Evolutionary conservation across 2,797 vertebrate species (phyloP), one percentile per base, ranked within the genome.

Genomic region (Bovichtus variegatus): DNA sequence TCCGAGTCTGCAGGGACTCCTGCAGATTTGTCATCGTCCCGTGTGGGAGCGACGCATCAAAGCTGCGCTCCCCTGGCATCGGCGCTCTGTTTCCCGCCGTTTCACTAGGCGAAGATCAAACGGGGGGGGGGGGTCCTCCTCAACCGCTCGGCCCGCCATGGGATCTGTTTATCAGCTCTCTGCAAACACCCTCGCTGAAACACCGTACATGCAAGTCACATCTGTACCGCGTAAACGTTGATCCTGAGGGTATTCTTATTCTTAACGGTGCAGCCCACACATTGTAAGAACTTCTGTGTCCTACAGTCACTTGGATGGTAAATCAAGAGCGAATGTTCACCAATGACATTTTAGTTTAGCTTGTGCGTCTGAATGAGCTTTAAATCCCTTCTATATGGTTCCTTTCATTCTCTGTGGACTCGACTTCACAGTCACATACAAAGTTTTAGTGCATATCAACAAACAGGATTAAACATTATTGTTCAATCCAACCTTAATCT

Each of bases 51-150:
- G n/a, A 62, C 71, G 81, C 90, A 89, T 92, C 89, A 93, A 92
- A 88, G 90, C 91, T 51, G 60, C 9, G 15, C 75, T 81, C 84
- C 74, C 69, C 7, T n/a, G 81, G 88, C 80, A 55, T 81, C 71
- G 29, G 51, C 60, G 55, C 72, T 84, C 81, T 63, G 84, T 89
- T 85, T 80, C 87, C 78, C 25, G 59, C 86, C 82, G 89, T 86
- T 88, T 84, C 69, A 50, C 86, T 91, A 85, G 81, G 71, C 4
- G 29, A 54, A 84, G 92, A 93, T 93, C 93, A 92, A 93, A 94
- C n/a, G n/a, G n/a, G n/a, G n/a, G n/a, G 70, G 67, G 38, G 50
- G 80, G 89, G 91, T 87, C 74, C 76, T 81, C 78, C 71, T 78
- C 80, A 11, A 60, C 79, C 25, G 59, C 78, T 80, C 53, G 18